Conservation (phyloP, 2,797 vertebrate species). For the Macrochelys suwanniensis region DNA sequence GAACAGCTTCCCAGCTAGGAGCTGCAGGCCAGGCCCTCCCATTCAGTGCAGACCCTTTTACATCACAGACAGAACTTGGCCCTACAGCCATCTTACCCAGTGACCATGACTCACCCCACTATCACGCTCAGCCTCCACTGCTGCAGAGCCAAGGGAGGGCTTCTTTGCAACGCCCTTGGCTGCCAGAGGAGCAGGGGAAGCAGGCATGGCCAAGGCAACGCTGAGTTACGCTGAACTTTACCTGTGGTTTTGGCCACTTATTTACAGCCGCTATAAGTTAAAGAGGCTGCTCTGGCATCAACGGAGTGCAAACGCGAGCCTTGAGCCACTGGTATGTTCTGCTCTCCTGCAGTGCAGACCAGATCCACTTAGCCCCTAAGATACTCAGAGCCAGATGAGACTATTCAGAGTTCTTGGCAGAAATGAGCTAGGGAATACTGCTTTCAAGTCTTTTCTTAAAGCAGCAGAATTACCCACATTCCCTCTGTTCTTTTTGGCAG, state of each 20-base stretch:
- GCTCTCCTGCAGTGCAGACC: neutral
- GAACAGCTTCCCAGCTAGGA: rapidly evolving
- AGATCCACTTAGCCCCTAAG: neutral
- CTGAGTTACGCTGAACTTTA: neutral
- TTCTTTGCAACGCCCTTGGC: neutral
- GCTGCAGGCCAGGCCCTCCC: neutral
- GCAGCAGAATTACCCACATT: neutral
- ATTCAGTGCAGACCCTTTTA: neutral
- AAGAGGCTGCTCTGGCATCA: neutral
- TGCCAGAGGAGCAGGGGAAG: neutral
- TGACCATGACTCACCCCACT: too few species aligned
- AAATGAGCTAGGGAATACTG: neutral
- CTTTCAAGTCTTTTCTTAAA: neutral
- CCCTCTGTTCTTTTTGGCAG: rapidly evolving
- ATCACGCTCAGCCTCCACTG: too few species aligned
- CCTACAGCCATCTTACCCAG: too few species aligned
- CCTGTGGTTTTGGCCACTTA: neutral
- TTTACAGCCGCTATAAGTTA: neutral
- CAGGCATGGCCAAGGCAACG: rapidly evolving
- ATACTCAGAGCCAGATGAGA: neutral
- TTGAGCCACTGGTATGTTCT: neutral
- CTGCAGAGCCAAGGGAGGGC: too few species aligned
- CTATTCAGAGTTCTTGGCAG: neutral
- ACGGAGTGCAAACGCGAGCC: neutral
- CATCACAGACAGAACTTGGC: too few species aligned